phyloP scores from a whole-genome alignment of 1,140 invertebrate species.

The Cherax destructor region DNA sequence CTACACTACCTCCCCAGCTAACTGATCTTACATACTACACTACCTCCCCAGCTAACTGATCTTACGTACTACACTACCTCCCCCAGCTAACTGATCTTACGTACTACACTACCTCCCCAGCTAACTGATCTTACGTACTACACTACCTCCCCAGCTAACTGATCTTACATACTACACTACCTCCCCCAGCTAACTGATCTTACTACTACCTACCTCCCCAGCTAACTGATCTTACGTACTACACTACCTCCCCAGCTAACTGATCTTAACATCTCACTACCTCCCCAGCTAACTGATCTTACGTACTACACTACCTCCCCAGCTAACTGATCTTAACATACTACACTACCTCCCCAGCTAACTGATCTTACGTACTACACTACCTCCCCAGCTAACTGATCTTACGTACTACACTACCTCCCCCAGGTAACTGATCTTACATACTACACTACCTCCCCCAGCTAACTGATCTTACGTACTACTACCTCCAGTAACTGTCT shows the following conservation, averaged over 20 bases:
- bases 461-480: neutral
- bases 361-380: neutral
- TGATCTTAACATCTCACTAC: constrained; percentile 27
- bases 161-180: constrained; percentile 8
- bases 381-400: constrained; percentile 37
- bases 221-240: constrained; percentile 7
- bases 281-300: constrained; percentile 19
- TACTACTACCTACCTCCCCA: constrained; percentile 37
- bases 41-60: constrained; percentile 37
- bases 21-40: neutral
- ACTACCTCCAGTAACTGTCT: no score
- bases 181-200: constrained; percentile 24
- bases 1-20: constrained; percentile 51
- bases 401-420: constrained; percentile 34
- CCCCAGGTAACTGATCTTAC: constrained; percentile 6
- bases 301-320: constrained; percentile 46
- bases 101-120: constrained; percentile 54
- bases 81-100: constrained; percentile 1
- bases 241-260: constrained; percentile 49
- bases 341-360: constrained; percentile 51
- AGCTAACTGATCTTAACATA: neutral
- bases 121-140: constrained; percentile 11
- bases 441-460: constrained; percentile 52
- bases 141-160: constrained; percentile 42
- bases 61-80: constrained; percentile 34